Conservation (phyloP, 2,888 invertebrate genomes). For the Leptopterna dolabrata region DNA sequence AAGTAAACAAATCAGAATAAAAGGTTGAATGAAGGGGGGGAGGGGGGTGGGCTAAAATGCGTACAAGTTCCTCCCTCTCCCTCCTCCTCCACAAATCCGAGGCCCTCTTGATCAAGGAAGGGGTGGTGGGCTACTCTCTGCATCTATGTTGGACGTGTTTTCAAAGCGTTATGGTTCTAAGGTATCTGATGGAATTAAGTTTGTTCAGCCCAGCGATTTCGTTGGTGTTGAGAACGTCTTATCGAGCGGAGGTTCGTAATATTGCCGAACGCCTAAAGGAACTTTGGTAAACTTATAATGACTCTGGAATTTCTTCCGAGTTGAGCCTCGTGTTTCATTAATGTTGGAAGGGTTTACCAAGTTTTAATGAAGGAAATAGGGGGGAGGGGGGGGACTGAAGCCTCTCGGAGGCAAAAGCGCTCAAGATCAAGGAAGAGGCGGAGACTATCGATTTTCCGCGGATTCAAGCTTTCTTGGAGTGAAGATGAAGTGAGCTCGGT, state of each 20-base stretch:
- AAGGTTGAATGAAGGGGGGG: too few species aligned
- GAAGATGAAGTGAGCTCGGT: neutral
- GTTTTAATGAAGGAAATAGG: conserved; percentile 25
- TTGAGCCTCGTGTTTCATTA: conserved; percentile 20
- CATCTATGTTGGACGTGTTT: too few species aligned
- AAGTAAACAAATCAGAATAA: too few species aligned
- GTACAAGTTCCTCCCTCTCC: too few species aligned
- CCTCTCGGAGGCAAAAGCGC: conserved; percentile 12
- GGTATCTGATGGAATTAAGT: neutral
- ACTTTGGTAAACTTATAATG: conserved; percentile 18
- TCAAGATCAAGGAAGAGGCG: conserved; percentile 8
- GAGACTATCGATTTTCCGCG: conserved; percentile 13
- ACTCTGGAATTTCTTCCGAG: conserved; percentile 11
- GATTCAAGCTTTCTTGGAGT: neutral
- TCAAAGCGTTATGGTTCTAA: neutral
- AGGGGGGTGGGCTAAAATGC: too few species aligned
- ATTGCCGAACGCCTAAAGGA: neutral
- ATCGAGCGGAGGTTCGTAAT: neutral
- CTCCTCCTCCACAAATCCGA: too few species aligned
- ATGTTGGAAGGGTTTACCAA: neutral
- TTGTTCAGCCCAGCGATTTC: neutral
- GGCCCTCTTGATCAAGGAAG: too few species aligned
- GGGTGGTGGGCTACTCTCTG: too few species aligned
- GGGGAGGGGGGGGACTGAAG: neutral
- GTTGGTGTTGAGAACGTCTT: neutral